Conservation (phyloP, 2,888 invertebrate species). For the Ommatoiulus sabulosus region DNA sequence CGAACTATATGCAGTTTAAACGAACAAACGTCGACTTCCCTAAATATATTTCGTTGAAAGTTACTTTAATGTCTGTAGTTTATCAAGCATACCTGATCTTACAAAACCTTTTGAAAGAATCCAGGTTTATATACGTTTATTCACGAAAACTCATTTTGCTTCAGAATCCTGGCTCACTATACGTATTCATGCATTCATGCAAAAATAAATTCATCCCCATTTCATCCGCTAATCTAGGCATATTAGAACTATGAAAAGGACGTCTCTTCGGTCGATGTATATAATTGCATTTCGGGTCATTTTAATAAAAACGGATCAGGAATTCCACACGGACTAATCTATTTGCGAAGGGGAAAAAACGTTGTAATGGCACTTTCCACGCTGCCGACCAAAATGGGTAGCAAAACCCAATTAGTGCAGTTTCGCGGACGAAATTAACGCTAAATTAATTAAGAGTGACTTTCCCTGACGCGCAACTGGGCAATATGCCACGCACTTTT, state of each 20-base stretch:
- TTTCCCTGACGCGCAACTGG: not conserved
- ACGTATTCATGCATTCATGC: too few relatives aligned
- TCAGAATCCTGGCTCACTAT: too few relatives aligned
- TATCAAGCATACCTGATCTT: too few relatives aligned
- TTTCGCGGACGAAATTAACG: constrained; percentile 4
- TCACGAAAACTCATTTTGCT: too few relatives aligned
- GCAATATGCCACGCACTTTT: not conserved
- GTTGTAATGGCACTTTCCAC: not conserved
- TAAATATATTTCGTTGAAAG: too few relatives aligned
- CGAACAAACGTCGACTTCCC: too few relatives aligned
- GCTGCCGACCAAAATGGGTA: not conserved
- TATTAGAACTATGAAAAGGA: not conserved
- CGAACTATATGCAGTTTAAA: too few relatives aligned
- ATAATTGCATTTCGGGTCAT: constrained; percentile 1
- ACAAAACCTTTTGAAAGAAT: too few relatives aligned
- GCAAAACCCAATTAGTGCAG: constrained; percentile 32
- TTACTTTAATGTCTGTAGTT: too few relatives aligned
- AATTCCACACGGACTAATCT: not conserved
- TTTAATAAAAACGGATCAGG: not conserved
- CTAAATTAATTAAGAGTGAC: constrained; percentile 36
- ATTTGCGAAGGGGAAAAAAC: not conserved
- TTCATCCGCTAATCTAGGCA: not conserved
- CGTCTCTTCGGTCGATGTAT: not conserved
- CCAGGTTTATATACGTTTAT: too few relatives aligned
- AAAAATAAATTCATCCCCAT: not conserved